Conservation (phyloP, 2,888 invertebrate genomes). For the Epistrophe grossulariae region DNA sequence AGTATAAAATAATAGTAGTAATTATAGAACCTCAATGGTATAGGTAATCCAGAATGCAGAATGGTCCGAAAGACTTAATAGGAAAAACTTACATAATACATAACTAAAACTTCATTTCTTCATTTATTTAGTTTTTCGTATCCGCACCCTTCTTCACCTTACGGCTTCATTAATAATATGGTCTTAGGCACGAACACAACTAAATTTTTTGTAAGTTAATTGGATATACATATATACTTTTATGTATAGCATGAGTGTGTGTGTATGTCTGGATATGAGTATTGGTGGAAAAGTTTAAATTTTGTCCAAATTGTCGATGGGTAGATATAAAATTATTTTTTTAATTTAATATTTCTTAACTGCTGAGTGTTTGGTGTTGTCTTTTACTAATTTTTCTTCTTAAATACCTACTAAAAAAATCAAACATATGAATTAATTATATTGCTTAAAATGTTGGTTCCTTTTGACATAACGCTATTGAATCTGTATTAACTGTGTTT, state of each 20-base stretch:
- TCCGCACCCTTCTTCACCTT: constrained; percentile 94
- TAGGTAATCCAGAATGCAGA: too few species aligned
- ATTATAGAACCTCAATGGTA: too few species aligned
- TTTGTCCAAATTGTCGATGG: not conserved
- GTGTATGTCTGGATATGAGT: not conserved
- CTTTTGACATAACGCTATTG: not conserved
- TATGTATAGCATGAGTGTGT: constrained; percentile 9
- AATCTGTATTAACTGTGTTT: not conserved
- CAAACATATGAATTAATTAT: not conserved
- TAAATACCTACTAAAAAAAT: not conserved
- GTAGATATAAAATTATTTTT: not conserved
- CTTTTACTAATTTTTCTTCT: not conserved
- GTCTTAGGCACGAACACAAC: constrained; percentile 92
- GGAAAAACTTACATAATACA: not conserved
- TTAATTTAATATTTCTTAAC: constrained; percentile 1
- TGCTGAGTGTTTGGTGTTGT: constrained; percentile 8
- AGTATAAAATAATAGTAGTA: too few species aligned
- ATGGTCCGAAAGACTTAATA: not conserved
- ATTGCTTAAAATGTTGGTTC: not conserved
- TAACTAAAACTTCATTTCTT: constrained; percentile 58
- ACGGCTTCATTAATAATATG: constrained; percentile 98
- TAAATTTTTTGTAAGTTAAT: constrained; percentile 92
- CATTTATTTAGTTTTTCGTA: constrained; percentile 87
- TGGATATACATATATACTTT: not conserved
- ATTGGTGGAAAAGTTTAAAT: not conserved